Percentiles rank a stretch among this genome's conserved stretches.
Evolutionary conservation across 2,888 invertebrate genomes (phyloP).

Genomic region (Lasioglossum calceatum): DNA sequence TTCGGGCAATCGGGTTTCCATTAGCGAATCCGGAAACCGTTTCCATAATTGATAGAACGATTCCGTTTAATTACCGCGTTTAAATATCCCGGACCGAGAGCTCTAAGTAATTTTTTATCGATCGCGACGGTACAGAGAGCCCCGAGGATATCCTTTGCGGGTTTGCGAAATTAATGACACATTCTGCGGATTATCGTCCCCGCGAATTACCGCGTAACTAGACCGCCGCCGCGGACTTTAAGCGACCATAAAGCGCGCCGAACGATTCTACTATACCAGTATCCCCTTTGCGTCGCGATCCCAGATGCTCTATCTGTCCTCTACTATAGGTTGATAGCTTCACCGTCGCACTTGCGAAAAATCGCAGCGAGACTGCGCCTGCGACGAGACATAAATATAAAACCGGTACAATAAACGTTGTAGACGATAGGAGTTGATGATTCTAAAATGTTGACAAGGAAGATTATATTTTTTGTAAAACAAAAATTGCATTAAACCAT

Average conservation of each 20-base stretch:
- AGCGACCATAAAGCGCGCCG: neutral
- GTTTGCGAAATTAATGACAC: neutral
- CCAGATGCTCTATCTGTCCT: too few relatives aligned
- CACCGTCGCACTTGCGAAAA: too few relatives aligned
- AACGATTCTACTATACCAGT: too few relatives aligned
- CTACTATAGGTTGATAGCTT: too few relatives aligned
- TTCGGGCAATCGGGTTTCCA: neutral
- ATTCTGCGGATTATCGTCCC: neutral
- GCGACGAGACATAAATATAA: too few relatives aligned
- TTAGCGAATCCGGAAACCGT: neutral
- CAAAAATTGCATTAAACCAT: too few relatives aligned
- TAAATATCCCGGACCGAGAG: neutral
- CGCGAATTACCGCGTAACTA: neutral
- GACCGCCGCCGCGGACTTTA: neutral
- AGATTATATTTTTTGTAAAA: too few relatives aligned
- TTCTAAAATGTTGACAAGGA: too few relatives aligned
- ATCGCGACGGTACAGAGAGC: neutral
- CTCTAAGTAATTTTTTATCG: neutral
- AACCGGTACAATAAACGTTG: too few relatives aligned
- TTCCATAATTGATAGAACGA: slow-evolving; percentile 8
- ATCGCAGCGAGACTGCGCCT: too few relatives aligned
- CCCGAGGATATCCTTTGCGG: neutral
- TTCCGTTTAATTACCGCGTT: neutral
- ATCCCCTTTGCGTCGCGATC: too few relatives aligned
- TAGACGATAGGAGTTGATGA: too few relatives aligned